Percentiles rank a stretch among this genome's conserved stretches.
Evolutionary conservation across 2,113 vertebrate species (phyloP).

Genomic region (Aspidoscelis tigris): DNA sequence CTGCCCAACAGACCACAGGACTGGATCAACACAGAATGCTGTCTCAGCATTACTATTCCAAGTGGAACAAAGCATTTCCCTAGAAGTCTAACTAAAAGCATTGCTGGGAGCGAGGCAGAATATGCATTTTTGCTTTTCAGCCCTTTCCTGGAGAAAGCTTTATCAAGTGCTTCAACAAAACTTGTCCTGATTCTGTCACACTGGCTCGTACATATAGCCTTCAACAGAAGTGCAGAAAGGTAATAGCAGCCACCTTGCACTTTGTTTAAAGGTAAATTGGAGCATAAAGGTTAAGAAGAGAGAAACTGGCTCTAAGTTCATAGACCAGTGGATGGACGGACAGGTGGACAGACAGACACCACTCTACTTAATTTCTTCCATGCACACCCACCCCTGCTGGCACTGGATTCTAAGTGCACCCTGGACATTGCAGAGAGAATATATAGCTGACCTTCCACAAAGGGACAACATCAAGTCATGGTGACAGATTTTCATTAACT

Average conservation of each 20-base stretch:
- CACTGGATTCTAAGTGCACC: no score
- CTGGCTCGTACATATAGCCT: constrained; percentile 20
- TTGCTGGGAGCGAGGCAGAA: neutral
- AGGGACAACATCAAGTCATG: no score
- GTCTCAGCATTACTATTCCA: neutral
- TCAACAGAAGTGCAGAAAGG: constrained; percentile 11
- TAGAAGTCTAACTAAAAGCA: constrained; percentile 27
- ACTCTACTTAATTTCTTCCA: no score
- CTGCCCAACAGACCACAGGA: neutral
- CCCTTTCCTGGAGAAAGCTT: neutral
- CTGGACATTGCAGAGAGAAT: no score
- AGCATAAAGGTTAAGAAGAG: constrained; percentile 13
- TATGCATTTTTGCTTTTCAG: constrained; percentile 12
- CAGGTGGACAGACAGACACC: no score
- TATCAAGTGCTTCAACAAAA: constrained; percentile 16
- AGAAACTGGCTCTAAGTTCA: neutral
- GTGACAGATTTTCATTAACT: no score
- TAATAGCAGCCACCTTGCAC: constrained; percentile 5
- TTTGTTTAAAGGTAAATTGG: constrained; percentile 7
- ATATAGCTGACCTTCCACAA: no score
- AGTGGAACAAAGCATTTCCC: constrained; percentile 24
- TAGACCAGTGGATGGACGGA: no score
- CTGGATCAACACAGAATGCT: neutral
- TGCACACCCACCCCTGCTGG: no score
- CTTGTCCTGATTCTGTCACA: constrained; percentile 31